phyloP scores from a whole-genome alignment of 2,113 vertebrate genomes.

The Butorides virescens region DNA sequence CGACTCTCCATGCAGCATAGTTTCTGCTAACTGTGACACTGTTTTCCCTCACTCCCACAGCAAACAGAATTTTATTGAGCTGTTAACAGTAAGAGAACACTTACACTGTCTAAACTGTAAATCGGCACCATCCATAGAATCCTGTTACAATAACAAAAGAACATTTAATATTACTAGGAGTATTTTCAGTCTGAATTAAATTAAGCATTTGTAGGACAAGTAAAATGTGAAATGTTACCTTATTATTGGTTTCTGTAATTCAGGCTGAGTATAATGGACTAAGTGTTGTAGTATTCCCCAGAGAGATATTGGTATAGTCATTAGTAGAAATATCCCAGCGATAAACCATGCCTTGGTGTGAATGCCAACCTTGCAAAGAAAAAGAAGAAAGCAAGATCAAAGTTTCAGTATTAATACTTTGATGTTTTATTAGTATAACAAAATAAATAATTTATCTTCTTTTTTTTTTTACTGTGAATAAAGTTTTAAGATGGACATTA shows the following conservation, averaged over 20 bases:
- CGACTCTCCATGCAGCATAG: neutral
- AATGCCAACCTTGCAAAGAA: constrained; percentile 82
- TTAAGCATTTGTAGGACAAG: neutral
- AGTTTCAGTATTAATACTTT: neutral
- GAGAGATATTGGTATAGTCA: constrained; percentile 95
- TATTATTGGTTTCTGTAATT: constrained; percentile 97
- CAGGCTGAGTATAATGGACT: constrained; percentile 96
- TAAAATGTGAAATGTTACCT: constrained; percentile 73
- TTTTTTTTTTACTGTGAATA: neutral
- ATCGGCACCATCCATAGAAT: constrained; percentile 99
- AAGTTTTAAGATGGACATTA: neutral
- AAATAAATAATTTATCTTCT: neutral
- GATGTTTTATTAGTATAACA: neutral
- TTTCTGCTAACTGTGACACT: neutral
- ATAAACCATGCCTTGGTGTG: constrained; percentile 98
- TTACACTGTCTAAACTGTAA: constrained; percentile 98
- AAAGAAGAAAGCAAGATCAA: neutral
- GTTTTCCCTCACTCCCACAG: neutral
- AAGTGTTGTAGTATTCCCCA: constrained; percentile 97
- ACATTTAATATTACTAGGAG: constrained; percentile 17
- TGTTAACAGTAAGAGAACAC: constrained; percentile 67
- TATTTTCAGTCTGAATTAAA: neutral
- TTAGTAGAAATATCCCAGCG: constrained; percentile 93
- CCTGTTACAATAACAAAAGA: constrained; percentile 73
- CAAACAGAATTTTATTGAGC: neutral